These are phyloP conservation scores for Lasiurus cinereus DNA, from an alignment of 2,113 vertebrate genomes.

Conservation along the genomic window DNA sequence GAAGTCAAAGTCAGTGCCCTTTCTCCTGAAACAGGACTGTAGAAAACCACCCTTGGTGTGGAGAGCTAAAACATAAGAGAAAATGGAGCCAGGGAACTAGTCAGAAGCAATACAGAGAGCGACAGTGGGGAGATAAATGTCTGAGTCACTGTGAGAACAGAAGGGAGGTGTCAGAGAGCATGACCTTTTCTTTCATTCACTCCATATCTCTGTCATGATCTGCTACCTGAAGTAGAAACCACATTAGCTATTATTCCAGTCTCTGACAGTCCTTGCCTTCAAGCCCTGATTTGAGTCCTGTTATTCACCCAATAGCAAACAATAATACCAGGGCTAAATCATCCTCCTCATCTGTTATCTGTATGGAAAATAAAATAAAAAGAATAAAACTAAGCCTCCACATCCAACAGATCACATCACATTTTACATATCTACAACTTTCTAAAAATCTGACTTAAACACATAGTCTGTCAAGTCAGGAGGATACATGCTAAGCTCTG, in stretches of 20 bases:
- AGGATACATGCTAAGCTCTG: conserved; percentile 66
- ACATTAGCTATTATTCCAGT: background rate
- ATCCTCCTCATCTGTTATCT: conserved; percentile 51
- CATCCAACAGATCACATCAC: conserved; percentile 78
- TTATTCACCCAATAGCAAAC: background rate
- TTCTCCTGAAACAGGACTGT: background rate
- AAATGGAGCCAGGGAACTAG: background rate
- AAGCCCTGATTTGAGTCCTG: background rate
- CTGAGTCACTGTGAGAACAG: conserved; percentile 6
- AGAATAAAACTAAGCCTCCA: conserved; percentile 72
- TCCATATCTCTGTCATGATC: background rate
- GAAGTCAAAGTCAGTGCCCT: conserved; percentile 30
- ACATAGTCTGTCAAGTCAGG: conserved; percentile 70
- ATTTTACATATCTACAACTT: conserved; percentile 15
- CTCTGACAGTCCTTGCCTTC: background rate
- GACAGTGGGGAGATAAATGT: background rate
- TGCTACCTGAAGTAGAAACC: conserved; percentile 19
- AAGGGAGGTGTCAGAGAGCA: background rate
- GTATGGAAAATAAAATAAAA: conserved; percentile 54
- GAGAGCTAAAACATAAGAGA: background rate
- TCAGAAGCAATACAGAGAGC: background rate
- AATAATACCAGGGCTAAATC: conserved; percentile 60
- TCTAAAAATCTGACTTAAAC: conserved; percentile 73
- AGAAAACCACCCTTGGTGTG: conserved; percentile 24
- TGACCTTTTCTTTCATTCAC: conserved; percentile 39